Percentiles rank a stretch among this genome's conserved stretches.
Evolutionary conservation across 2,113 vertebrate species (phyloP).

Genomic region (Colius striatus): DNA sequence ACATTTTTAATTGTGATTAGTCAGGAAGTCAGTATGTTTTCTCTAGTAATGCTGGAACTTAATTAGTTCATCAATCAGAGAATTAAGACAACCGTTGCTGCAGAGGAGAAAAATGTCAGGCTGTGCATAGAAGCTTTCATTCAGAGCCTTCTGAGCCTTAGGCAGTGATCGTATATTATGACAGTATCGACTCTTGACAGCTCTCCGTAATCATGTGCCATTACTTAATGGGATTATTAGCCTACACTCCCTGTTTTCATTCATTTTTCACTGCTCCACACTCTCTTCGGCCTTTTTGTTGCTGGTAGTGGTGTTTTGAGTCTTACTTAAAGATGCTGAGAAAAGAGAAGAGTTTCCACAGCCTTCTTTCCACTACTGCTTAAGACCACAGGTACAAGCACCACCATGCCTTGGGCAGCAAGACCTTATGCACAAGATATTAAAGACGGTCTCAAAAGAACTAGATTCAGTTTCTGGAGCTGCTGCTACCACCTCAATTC

Average conservation of each 20-base stretch:
- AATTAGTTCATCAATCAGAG: conserved; percentile 38
- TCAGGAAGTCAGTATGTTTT: not conserved
- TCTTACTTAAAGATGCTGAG: not conserved
- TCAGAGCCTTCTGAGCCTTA: not conserved
- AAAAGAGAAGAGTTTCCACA: not conserved
- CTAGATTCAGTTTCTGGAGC: not conserved
- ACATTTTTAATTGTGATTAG: not conserved
- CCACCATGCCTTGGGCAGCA: not conserved
- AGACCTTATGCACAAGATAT: not conserved
- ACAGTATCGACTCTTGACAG: not conserved
- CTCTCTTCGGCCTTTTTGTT: not conserved
- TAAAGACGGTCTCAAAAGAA: not conserved
- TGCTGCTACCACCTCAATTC: not conserved
- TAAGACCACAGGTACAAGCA: not conserved
- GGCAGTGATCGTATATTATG: not conserved
- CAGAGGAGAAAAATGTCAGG: not conserved
- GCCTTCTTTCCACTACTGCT: not conserved
- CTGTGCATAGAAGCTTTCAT: not conserved
- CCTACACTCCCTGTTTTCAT: not conserved
- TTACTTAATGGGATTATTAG: not conserved
- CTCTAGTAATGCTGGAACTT: not conserved
- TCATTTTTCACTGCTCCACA: not conserved
- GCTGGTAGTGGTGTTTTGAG: not conserved
- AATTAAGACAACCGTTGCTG: not conserved
- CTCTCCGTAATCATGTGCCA: not conserved